A percentile compares a stretch with the other conserved stretches of the same genome.
Conservation (phyloP, 2,113 vertebrate species). For the Hemiscyllium ocellatum region DNA sequence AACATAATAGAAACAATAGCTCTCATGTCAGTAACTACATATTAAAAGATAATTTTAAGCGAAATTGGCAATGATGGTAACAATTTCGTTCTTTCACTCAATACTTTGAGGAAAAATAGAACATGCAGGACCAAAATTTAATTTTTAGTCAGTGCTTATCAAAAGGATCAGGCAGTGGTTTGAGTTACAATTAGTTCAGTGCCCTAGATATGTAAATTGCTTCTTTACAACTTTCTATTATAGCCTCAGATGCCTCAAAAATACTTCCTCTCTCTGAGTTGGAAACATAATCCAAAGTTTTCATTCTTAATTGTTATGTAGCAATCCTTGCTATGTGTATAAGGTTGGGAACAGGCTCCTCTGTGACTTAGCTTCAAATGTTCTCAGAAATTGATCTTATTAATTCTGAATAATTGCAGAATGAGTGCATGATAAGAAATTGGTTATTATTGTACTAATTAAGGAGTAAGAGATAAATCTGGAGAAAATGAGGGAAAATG, state of each 20-base stretch:
- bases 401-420: no score
- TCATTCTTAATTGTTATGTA: not conserved
- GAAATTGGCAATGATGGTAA: not conserved
- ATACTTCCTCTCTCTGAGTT: not conserved
- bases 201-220: not conserved
- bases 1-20: not conserved
- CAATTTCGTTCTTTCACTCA: not conserved
- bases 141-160: not conserved
- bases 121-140: not conserved
- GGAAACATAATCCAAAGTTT: not conserved
- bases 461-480: not conserved
- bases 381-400: no score
- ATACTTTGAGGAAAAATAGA: not conserved
- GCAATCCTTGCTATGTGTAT: not conserved
- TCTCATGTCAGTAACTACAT: not conserved
- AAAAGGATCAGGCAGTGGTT: not conserved
- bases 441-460: not conserved
- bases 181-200: not conserved
- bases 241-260: not conserved
- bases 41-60: not conserved
- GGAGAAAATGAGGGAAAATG: not conserved
- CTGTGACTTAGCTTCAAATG: not conserved
- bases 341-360: not conserved
- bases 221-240: not conserved
- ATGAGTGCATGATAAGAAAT: no score